phyloP scores from a whole-genome alignment of 35 echinoderm and acorn worm genomes.

The Eucidaris tribuloides region DNA sequence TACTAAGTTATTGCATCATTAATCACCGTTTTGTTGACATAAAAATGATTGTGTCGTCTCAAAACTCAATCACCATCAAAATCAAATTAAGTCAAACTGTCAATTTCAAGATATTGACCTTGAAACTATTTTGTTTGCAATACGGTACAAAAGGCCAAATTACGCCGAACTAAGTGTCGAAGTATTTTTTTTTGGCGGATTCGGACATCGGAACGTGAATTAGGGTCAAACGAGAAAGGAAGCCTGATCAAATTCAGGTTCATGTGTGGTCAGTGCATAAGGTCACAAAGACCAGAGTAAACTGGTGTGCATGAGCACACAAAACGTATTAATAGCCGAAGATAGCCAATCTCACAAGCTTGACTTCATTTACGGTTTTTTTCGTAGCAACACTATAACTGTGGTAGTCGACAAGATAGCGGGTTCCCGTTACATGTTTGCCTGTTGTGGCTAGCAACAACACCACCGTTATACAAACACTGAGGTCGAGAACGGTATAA shows the following conservation, averaged over 20 bases:
- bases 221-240: not conserved
- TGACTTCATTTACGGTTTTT: not conserved
- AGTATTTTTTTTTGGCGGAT: too few species aligned
- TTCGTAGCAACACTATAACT: not conserved
- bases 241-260: slow-evolving; percentile 19
- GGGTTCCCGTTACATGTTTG: not conserved
- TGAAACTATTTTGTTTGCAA: not conserved
- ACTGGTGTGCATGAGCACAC: not conserved
- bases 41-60: too few species aligned
- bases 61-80: too few species aligned
- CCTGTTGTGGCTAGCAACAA: slow-evolving; percentile 30
- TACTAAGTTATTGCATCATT: too few species aligned
- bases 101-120: not conserved
- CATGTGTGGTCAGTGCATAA: not conserved
- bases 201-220: too few species aligned
- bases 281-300: not conserved
- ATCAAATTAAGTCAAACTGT: not conserved
- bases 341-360: not conserved
- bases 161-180: not conserved
- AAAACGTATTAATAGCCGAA: too few species aligned
- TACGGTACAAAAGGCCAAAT: not conserved
- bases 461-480: slow-evolving; percentile 23
- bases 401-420: slow-evolving; percentile 7
- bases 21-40: too few species aligned
- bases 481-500: not conserved